phyloP scores from a whole-genome alignment of 2,113 vertebrate genomes.

The Spermophilus dauricus region DNA sequence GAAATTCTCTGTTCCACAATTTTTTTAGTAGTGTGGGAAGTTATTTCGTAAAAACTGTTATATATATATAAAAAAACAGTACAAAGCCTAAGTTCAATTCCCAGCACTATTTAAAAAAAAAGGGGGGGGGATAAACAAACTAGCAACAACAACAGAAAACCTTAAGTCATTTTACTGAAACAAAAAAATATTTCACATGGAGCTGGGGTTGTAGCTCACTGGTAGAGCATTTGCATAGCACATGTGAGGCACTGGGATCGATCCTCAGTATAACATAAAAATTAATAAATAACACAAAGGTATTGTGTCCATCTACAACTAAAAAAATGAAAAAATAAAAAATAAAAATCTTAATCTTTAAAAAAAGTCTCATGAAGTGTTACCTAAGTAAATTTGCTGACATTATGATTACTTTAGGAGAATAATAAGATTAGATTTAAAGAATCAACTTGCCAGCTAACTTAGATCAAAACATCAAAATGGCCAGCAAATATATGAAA shows the following conservation, averaged over 20 bases:
- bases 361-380: conserved; percentile 32
- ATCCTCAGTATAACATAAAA: too few species aligned
- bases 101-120: too few species aligned
- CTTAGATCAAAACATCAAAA: conserved; percentile 65
- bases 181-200: conserved; percentile 40
- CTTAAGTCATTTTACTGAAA: conserved; percentile 49
- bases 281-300: too few species aligned
- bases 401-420: conserved; percentile 22
- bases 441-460: not conserved
- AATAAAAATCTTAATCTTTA: too few species aligned
- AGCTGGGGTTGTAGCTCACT: too few species aligned
- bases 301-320: too few species aligned
- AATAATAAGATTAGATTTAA: conserved; percentile 44
- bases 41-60: conserved; percentile 38
- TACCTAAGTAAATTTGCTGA: conserved; percentile 38
- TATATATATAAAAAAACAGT: not conserved
- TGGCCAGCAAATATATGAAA: not conserved
- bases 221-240: too few species aligned
- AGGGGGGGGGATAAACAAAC: too few species aligned
- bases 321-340: too few species aligned
- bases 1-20: conserved; percentile 57
- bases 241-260: too few species aligned
- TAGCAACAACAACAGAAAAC: not conserved
- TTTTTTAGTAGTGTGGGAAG: conserved; percentile 55
- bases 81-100: too few species aligned